Evolutionary conservation across 2,888 invertebrate genomes (phyloP), one percentile per base, ranked within the genome.

Genomic region (Tachina lurida): DNA sequence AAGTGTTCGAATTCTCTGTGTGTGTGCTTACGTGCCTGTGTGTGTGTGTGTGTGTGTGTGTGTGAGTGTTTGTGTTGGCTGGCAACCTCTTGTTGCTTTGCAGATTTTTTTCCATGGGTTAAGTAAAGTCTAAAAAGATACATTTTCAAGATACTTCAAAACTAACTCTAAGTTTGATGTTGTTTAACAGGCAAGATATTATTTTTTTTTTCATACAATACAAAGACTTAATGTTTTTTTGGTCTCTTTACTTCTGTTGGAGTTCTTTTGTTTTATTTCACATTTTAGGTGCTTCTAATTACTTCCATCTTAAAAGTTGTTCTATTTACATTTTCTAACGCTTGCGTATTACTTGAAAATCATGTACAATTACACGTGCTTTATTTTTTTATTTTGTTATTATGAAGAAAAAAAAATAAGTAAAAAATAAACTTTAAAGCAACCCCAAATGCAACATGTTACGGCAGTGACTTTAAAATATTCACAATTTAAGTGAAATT

Each of bases 281-380:
- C 52, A 77, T 62, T 76, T 80, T 73, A 80, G 65, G 65, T 58
- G 56, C 71, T 84, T 79, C 67, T 82, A 77, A 82, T 82, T 80
- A 71, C 74, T 79, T 87, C 71, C 82, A 67, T 75, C 84, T 84
- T 76, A 83, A 78, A 80, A 86, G 84, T 85, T 83, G 87, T 87
- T 87, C 76, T 87, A 87, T 87, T 87, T 87, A 87, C 87, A 87
- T 84, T 87, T 84, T 84, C 81, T 83, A 83, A 84, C 85, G 86
- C 87, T 84, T 86, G 87, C 87, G 87, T 86, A 84, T 76, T 78
- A 75, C 62, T 67, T 47, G 43, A 45, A 56, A 63, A 43, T 84
- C 17, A 65, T 78, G 58, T 71, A 67, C 45, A 76, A 71, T 56
- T 82, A 75, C 87, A 87, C 87, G 87, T 87, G 87, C 79, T 87